phyloP scores from a whole-genome alignment of 2,888 invertebrate species.

The Drosophila ustulata region DNA sequence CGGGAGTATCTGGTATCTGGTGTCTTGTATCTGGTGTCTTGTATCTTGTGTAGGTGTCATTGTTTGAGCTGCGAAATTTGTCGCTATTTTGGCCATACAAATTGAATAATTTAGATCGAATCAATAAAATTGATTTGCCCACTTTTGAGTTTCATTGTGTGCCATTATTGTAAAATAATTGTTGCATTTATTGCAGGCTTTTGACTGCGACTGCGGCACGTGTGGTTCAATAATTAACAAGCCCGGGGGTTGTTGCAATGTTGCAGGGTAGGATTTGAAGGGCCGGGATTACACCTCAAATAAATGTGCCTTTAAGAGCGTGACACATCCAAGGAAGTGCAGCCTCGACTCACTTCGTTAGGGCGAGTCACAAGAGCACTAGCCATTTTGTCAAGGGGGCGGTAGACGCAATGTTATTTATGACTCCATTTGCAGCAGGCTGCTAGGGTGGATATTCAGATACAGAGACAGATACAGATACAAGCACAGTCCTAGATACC shows the following conservation, averaged over 20 bases:
- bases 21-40: conserved; percentile 7
- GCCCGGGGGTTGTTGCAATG: conserved; percentile 26
- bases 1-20: conserved; percentile 5
- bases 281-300: conserved; percentile 45
- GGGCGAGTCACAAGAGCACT: conserved; percentile 15
- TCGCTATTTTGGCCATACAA: conserved; percentile 26
- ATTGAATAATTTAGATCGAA: conserved; percentile 49
- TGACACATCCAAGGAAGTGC: conserved; percentile 51
- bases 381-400: conserved; percentile 14
- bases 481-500: background rate
- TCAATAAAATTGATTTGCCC: conserved; percentile 48
- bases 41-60: conserved; percentile 39
- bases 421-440: conserved; percentile 55
- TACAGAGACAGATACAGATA: conserved; percentile 1
- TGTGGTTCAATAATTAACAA: conserved; percentile 27
- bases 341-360: conserved; percentile 23
- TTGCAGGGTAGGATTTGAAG: conserved; percentile 40
- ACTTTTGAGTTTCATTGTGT: conserved; percentile 6
- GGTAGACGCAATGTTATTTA: conserved; percentile 55
- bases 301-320: conserved; percentile 38
- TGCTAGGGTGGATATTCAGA: conserved; percentile 26
- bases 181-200: conserved; percentile 14
- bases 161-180: conserved; percentile 21
- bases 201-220: conserved; percentile 57
- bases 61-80: conserved; percentile 27